Base-by-base conservation (phyloP, 2,113 vertebrate species). In the Eurystomus gularis region DNA sequence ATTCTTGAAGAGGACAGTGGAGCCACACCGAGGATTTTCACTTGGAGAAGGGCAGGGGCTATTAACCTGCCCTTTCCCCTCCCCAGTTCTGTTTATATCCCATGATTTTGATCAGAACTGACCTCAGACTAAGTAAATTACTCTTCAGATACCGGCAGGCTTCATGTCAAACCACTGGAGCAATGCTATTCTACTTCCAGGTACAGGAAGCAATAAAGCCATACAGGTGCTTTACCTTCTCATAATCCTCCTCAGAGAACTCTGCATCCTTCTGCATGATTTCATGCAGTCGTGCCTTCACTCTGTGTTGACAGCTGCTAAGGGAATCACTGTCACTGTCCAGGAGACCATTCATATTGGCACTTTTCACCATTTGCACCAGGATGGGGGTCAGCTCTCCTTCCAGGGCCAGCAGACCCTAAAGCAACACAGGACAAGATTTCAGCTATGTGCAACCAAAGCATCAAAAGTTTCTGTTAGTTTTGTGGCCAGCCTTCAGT, bases 361-460 rank as follows among this genome's bases (percentile, higher is more conserved):
- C 99, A 55, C 99, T 99, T 97, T 99, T 99, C 87, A 99, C 99
- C 99, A 99, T 99, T 98, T 99, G 99, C 75, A 99, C 99, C 97
- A 99, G 97, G 97, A 99, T 99, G 70, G 99, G 99, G 2, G 99
- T 99, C 94, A 99, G 98, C 97, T 99, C 99, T 5, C 99, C 99
- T 97, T 99, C 99, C 94, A 99, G 96, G 42, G 99, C 99, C 97
- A 99, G 97, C 86, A 99, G 97, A 35, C 99, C 99, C 99, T 99
- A 97, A 70, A 82, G 35, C 39, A 82, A 88, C n/a, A 84, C 5
- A 71, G 29, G n/a, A 88, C 39, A 88, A 70, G 66, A 70, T 42
- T 78, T 69, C 65, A 93, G 54, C 48, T 72, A 24, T 10, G 31
- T 55, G 72, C 39, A 86, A 76, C 13, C 9, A 69, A 86, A 78